phyloP scores from a whole-genome alignment of 2,797 vertebrate genomes.

The Coendou prehensilis region DNA sequence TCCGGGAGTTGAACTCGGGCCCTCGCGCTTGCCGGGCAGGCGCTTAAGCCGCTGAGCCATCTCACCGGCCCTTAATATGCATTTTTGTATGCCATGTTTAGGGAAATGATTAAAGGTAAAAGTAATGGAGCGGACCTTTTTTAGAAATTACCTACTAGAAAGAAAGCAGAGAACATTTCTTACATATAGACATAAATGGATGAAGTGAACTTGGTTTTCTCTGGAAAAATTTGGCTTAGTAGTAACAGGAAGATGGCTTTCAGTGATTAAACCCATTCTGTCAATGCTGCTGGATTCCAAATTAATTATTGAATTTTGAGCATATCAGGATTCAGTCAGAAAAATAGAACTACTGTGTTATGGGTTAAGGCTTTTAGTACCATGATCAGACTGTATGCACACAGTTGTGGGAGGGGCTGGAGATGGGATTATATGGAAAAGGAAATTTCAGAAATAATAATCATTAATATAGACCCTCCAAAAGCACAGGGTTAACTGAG shows the following conservation, averaged over 20 bases:
- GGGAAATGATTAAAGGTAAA: constrained; percentile 60
- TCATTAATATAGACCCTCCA: constrained; percentile 8
- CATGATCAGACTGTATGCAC: not conserved
- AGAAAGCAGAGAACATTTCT: constrained; percentile 15
- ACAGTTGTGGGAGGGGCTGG: not conserved
- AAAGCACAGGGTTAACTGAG: not conserved
- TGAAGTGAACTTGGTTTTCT: constrained; percentile 37
- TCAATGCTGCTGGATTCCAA: constrained; percentile 49
- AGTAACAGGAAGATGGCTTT: constrained; percentile 26
- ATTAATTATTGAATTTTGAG: constrained; percentile 58
- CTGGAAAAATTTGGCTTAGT: constrained; percentile 45
- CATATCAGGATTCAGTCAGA: constrained; percentile 56
- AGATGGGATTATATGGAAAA: constrained; percentile 6
- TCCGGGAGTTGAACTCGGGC: too few relatives aligned
- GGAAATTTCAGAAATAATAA: not conserved
- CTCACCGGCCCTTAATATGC: constrained; percentile 53
- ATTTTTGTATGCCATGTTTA: constrained; percentile 32
- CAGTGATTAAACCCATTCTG: constrained; percentile 49
- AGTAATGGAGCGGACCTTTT: constrained; percentile 11
- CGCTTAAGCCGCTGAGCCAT: too few relatives aligned
- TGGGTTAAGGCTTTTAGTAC: not conserved
- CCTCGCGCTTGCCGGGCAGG: too few relatives aligned
- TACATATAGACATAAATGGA: constrained; percentile 14
- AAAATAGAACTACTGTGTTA: constrained; percentile 18
- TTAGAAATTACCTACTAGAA: not conserved